phyloP scores from a whole-genome alignment of 2,797 vertebrate species.

The Coregonus sp. region DNA sequence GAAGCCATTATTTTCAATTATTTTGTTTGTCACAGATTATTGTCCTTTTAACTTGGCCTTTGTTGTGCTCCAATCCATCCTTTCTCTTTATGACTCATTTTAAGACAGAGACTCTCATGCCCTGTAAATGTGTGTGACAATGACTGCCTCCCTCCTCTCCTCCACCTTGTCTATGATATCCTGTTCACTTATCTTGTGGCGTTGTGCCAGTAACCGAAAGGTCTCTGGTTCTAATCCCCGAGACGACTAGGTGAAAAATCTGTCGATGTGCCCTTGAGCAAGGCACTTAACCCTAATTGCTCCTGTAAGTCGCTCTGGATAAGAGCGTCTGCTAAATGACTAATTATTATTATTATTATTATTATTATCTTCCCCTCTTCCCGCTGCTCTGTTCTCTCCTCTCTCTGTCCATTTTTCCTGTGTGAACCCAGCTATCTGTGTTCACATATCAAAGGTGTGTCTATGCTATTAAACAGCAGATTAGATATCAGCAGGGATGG shows the following conservation, averaged over 20 bases:
- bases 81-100: constrained; percentile 1
- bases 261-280: too few species aligned
- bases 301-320: too few species aligned
- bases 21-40: neutral
- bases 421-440: constrained; percentile 42
- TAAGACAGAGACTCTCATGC: neutral
- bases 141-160: constrained; percentile 1
- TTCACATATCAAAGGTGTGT: constrained; percentile 48
- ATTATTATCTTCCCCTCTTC: too few species aligned
- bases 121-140: neutral
- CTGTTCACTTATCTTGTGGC: neutral
- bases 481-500: constrained; percentile 44
- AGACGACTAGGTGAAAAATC: too few species aligned
- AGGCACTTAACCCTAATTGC: too few species aligned
- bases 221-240: too few species aligned
- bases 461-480: constrained; percentile 48
- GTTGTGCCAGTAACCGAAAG: too few species aligned
- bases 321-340: too few species aligned
- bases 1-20: neutral
- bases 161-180: neutral
- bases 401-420: neutral
- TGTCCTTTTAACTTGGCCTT: neutral
- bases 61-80: neutral
- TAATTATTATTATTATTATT: too few species aligned
- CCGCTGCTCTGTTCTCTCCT: neutral